Evolutionary conservation across 2,797 vertebrate genomes (phyloP), one percentile per base, ranked within the genome.

Genomic region (Premnoplex brunnescens): DNA sequence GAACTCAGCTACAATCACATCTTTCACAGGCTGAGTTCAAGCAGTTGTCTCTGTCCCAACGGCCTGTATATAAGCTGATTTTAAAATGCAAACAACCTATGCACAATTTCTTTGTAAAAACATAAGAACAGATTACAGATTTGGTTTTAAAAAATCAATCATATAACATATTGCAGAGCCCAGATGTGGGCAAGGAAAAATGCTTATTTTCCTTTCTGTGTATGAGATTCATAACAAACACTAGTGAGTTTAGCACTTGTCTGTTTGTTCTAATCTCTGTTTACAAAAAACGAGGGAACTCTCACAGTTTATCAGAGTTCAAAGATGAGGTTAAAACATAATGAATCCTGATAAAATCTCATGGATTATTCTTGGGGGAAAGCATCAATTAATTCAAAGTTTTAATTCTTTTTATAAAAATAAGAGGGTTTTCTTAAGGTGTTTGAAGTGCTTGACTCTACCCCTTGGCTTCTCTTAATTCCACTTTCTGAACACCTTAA

Each of bases 271-370:
- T 83, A 79, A 67, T 5, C 9, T 84, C 30, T 68, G 5, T 81
- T 20, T 80, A 83, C 55, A 66, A 75, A 87, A 88, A 64, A 68
- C 21, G 34, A 36, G 6, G 23, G 18, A 87, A 54, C 21, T 78
- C 49, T 81, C 14, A 78, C 9, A 73, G 46, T 84, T 73, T 83
- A 52, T 69, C 41, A 56, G 28, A 36, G 34, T 73, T 95, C 43
- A 90, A 77, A 95, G 56, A 91, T 39, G 2, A 89, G 79, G 10
- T 39, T 59, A 79, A 78, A 86, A 73, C n/a, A 43, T 86, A 91
- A 96, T 69, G 54, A 95, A 88, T 58, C 6, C 58, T 39, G 62
- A 86, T 93, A 84, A 92, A 91, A 88, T 88, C 85, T 75, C 62
- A 48, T 44, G 44, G 51, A 78, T 75, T 89, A 49, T 93, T 58